phyloP scores from a whole-genome alignment of 2,888 invertebrate genomes.

The Diachrysia chrysitis region DNA sequence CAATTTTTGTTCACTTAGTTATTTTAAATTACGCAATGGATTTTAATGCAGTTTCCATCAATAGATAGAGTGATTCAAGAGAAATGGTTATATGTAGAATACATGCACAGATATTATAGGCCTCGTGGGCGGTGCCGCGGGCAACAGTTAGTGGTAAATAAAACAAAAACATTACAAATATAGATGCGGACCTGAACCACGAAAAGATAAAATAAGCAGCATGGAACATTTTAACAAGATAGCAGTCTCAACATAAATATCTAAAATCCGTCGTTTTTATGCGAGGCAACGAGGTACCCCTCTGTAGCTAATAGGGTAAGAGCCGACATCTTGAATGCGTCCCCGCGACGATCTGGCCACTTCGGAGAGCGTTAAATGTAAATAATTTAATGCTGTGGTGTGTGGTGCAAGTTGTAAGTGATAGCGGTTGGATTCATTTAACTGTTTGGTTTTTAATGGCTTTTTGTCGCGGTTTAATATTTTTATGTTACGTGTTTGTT shows the following conservation, averaged over 20 bases:
- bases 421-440: slow-evolving; percentile 41
- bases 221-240: not conserved
- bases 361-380: slow-evolving; percentile 76
- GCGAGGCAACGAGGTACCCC: slow-evolving; percentile 29
- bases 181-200: not conserved
- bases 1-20: too few species aligned
- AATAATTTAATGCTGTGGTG: slow-evolving; percentile 77
- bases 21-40: too few species aligned
- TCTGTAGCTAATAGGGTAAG: slow-evolving; percentile 44
- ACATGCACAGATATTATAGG: too few species aligned
- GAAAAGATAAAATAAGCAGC: not conserved
- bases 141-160: too few species aligned
- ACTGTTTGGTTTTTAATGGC: not conserved
- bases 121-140: too few species aligned
- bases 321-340: slow-evolving; percentile 49
- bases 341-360: slow-evolving; percentile 58
- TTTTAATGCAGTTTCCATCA: too few species aligned
- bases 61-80: too few species aligned
- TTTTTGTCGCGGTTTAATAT: not conserved
- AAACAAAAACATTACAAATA: too few species aligned
- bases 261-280: slow-evolving; percentile 10
- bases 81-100: too few species aligned
- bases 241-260: slow-evolving; percentile 2
- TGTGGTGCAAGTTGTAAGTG: slow-evolving; percentile 50
- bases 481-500: too few species aligned